A percentile compares a stretch with the other conserved stretches of the same genome.
Evolutionary conservation across 1,140 invertebrate genomes (phyloP).

Genomic region (Drosophila simulans): DNA sequence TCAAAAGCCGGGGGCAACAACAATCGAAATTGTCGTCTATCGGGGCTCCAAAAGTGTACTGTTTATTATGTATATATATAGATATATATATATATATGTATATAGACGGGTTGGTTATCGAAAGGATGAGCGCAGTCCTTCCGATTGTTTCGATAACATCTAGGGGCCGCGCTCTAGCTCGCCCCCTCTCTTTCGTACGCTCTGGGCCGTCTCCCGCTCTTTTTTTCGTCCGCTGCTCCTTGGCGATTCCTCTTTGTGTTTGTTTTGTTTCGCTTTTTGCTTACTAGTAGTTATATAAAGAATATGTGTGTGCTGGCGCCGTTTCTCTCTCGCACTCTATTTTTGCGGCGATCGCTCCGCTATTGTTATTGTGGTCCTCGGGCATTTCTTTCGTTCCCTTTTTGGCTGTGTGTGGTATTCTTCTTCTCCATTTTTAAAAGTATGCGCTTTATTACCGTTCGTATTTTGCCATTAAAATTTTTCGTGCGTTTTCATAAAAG

Average conservation of each 20-base stretch:
- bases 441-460: neutral
- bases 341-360: conserved; percentile 1
- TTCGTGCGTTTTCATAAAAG: conserved; percentile 39
- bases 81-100: too few species aligned
- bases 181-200: conserved; percentile 7
- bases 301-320: conserved; percentile 49
- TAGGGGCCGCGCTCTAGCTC: conserved; percentile 39
- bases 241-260: conserved; percentile 21
- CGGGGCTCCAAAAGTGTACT: conserved; percentile 5
- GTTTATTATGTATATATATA: too few species aligned
- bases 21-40: conserved; percentile 77
- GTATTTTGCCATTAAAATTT: conserved; percentile 25
- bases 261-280: conserved; percentile 32
- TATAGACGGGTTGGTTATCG: neutral
- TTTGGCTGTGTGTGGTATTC: neutral
- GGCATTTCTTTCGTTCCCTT: neutral
- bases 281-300: conserved; percentile 55
- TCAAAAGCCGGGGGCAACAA: conserved; percentile 67
- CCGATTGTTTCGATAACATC: conserved; percentile 36
- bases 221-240: conserved; percentile 1
- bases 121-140: conserved; percentile 15
- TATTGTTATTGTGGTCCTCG: conserved; percentile 20
- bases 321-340: conserved; percentile 39
- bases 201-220: conserved; percentile 1
- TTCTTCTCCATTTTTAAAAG: conserved; percentile 2